These are phyloP conservation scores for Netelia melanura DNA, from an alignment of 2,888 invertebrate species.

Conservation along the genomic window DNA sequence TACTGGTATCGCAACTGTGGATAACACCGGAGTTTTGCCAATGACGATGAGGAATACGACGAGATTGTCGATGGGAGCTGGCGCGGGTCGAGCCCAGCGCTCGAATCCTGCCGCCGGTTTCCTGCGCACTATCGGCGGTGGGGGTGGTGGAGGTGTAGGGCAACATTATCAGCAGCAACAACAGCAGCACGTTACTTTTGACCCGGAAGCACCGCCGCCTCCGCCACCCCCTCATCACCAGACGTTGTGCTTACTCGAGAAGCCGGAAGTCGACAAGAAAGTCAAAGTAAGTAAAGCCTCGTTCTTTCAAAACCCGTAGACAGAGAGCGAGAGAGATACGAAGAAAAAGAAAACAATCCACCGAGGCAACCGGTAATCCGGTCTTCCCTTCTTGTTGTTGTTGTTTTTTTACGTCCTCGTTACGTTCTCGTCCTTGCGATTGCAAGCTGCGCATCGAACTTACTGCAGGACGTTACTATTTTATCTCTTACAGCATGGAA, in stretches of 20 bases:
- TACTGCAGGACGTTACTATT: neutral
- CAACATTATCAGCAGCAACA: slow-evolving; percentile 63
- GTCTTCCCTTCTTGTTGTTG: neutral
- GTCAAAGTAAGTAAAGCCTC: slow-evolving; percentile 88
- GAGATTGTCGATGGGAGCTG: slow-evolving; percentile 75
- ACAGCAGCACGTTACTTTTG: slow-evolving; percentile 81
- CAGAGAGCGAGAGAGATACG: neutral
- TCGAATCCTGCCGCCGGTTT: slow-evolving; percentile 64
- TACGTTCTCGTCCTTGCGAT: neutral
- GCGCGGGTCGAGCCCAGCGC: slow-evolving; percentile 52
- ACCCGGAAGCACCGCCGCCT: slow-evolving; percentile 87
- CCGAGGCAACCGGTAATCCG: slow-evolving; percentile 3
- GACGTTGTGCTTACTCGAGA: slow-evolving; percentile 87
- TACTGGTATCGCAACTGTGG: slow-evolving; percentile 83
- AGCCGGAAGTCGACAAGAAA: slow-evolving; percentile 90
- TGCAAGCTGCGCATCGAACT: slow-evolving; percentile 1
- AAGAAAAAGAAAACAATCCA: neutral
- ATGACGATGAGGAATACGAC: slow-evolving; percentile 71
- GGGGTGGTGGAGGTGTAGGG: slow-evolving; percentile 31
- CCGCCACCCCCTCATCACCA: slow-evolving; percentile 83
- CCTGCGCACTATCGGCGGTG: slow-evolving; percentile 81
- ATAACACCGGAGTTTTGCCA: slow-evolving; percentile 77
- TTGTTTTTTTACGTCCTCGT: neutral
- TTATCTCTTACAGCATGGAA: neutral
- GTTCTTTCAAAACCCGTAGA: slow-evolving; percentile 17